Conservation (phyloP, 2,113 vertebrate genomes). For the Sminthopsis crassicaudata region DNA sequence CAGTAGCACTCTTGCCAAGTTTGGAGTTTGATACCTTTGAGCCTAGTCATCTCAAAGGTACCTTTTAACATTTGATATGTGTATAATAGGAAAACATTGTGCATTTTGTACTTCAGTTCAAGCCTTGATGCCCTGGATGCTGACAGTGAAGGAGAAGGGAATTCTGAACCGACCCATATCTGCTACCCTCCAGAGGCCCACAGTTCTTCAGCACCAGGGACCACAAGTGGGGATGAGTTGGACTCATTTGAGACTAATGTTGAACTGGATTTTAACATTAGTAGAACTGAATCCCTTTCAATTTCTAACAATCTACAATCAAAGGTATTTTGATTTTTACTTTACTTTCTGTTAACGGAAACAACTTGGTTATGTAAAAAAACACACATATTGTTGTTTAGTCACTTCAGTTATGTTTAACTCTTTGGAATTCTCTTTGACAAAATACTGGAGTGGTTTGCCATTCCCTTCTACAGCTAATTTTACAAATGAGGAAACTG, state of each 20-base stretch:
- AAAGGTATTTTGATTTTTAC: constrained; percentile 84
- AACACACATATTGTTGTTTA: neutral
- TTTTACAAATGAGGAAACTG: neutral
- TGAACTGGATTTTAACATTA: constrained; percentile 81
- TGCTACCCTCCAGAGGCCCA: constrained; percentile 72
- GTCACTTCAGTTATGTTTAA: neutral
- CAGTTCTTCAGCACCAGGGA: constrained; percentile 65
- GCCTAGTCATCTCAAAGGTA: neutral
- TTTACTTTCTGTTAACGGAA: constrained; percentile 3
- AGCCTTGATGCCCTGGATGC: constrained; percentile 93
- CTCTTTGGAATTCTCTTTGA: neutral
- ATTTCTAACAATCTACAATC: constrained; percentile 77
- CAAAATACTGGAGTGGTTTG: neutral
- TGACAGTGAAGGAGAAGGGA: constrained; percentile 86
- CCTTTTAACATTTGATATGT: neutral
- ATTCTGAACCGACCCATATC: constrained; percentile 47
- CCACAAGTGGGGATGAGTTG: constrained; percentile 81
- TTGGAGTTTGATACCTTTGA: neutral
- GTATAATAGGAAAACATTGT: neutral
- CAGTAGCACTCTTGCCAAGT: neutral
- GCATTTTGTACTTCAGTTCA: constrained; percentile 82
- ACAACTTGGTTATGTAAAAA: neutral
- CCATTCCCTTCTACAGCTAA: neutral
- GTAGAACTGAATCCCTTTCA: constrained; percentile 84
- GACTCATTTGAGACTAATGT: constrained; percentile 75